Evolutionary conservation across 2,113 vertebrate genomes (phyloP), one percentile per base, ranked within the genome.

Genomic region (Notothenia rossii): DNA sequence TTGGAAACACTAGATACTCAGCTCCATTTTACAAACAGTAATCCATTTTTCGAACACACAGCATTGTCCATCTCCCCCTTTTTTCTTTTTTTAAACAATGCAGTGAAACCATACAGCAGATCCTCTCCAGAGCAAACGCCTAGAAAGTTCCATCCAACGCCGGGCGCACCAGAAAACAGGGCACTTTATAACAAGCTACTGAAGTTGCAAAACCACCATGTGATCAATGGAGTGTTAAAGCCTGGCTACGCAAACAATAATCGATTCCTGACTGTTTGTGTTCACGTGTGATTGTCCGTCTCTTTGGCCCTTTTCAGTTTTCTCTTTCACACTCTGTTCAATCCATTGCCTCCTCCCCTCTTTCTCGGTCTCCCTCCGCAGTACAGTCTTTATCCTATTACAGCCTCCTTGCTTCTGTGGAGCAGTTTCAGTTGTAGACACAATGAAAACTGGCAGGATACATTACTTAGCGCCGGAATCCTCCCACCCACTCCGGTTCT

Each of bases 381-480:
- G 89, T 76, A 81, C 82, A 89, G 87, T 90, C 85, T 92, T 94
- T 90, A 92, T 92, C 88, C 90, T 77, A 85, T 93, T 92, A 92
- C 76, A 80, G 85, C 85, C 75, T 88, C 69, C 65, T 75, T 89
- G 80, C 84, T 87, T 88, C 78, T 71, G 85, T 75, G 75, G 63
- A 87, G 84, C 84, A 75, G 54, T 82, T 92, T 85, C 63, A 60
- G 63, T 79, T 79, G 88, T 72, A 78, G 88, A 89, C 86, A 91
- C 82, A 91, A 92, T 92, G 89, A 89, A 87, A 94, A 89, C 82
- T 93, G 92, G 92, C 91, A 94, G 88, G 86, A 82, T 82, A 87
- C 89, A 90, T 89, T 91, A 91, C 88, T 87, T 80, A 83, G 82
- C 82, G 63, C 54, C 29, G 48, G 82, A 72, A 79, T 86, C 77